Base-by-base conservation (phyloP, 2,113 vertebrate genomes). In the Corythaeola cristata region DNA sequence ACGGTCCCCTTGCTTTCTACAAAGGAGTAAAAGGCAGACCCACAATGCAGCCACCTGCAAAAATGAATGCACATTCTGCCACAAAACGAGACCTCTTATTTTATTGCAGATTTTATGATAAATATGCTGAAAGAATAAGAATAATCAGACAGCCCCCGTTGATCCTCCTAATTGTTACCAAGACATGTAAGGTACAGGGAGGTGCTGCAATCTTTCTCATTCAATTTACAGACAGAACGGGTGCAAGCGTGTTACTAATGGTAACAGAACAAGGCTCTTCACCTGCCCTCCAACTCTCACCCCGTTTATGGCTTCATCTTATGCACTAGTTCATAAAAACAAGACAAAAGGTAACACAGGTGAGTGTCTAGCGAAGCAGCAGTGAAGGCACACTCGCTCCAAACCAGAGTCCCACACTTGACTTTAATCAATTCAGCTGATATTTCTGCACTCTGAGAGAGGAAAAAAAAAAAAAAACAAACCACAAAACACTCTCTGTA, bases 201-300 rank as follows among this genome's bases (percentile, higher is more conserved):
- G 73, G 37, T 78, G n/a, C 69, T 60, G 56, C 66, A 64, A 88
- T 45, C 64, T 69, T 95, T 88, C 85, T 55, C 80, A 94, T 83
- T 89, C 56, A 45, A 64, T 92, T 90, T 92, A 49, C 80, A 92
- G 88, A 41, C 33, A 81, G 90, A 92, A 95, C 9, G 52, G 85
- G 92, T 92, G 64, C 71, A 89, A 84, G 55, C 2, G 0, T 94
- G 96, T 94, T 93, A 95, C 95, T 93, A 94, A 96, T 85, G 90
- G 95, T 94, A 96, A 96, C 95, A 93, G 92, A 93, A 93, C 7
- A 44, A 96, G 83, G 75, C 56, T 90, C 56, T 93, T 93, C 90
- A 93, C 74, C 87, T 96, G 87, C 89, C 95, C 85, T 96, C 87
- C 81, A 96, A 91, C 78, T 95, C 72, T 94, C 88, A 92, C 83